phyloP scores from a whole-genome alignment of 2,113 vertebrate genomes.

The Oncorhynchus gorbuscha region DNA sequence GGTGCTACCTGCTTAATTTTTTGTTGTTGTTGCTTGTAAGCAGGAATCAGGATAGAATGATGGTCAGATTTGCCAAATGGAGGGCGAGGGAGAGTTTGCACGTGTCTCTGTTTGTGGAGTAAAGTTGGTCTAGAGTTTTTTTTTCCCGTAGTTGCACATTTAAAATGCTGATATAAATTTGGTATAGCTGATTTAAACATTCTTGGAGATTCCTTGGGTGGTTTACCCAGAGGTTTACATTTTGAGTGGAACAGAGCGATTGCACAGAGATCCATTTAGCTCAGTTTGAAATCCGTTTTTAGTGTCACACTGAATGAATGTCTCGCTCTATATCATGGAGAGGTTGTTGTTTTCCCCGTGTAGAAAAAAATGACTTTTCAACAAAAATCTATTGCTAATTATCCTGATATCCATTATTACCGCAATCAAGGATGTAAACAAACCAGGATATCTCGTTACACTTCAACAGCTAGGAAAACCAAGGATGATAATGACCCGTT shows the following conservation, averaged over 20 bases:
- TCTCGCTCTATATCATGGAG: not conserved
- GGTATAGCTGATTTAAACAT: too few relatives aligned
- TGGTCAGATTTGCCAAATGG: too few relatives aligned
- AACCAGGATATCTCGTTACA: not conserved
- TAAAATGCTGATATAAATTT: too few relatives aligned
- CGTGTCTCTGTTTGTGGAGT: too few relatives aligned
- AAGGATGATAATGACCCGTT: not conserved
- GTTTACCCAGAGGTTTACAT: too few relatives aligned
- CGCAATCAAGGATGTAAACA: slow-evolving; percentile 2
- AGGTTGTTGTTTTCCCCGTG: not conserved
- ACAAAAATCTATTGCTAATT: not conserved
- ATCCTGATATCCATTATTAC: not conserved
- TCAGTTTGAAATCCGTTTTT: not conserved
- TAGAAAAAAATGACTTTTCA: not conserved
- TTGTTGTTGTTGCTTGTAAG: too few relatives aligned
- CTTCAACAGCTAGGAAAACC: not conserved
- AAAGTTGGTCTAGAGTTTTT: too few relatives aligned
- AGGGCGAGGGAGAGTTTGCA: too few relatives aligned
- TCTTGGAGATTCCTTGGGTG: too few relatives aligned
- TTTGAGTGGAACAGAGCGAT: not conserved
- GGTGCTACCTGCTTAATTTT: too few relatives aligned
- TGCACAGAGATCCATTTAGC: not conserved
- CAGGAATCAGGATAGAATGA: too few relatives aligned
- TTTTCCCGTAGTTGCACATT: too few relatives aligned
- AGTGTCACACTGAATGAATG: not conserved